A percentile compares a stretch with the other conserved stretches of the same genome.
phyloP scores from a whole-genome alignment of 1,140 invertebrate genomes.

The Aleiodes sp. region DNA sequence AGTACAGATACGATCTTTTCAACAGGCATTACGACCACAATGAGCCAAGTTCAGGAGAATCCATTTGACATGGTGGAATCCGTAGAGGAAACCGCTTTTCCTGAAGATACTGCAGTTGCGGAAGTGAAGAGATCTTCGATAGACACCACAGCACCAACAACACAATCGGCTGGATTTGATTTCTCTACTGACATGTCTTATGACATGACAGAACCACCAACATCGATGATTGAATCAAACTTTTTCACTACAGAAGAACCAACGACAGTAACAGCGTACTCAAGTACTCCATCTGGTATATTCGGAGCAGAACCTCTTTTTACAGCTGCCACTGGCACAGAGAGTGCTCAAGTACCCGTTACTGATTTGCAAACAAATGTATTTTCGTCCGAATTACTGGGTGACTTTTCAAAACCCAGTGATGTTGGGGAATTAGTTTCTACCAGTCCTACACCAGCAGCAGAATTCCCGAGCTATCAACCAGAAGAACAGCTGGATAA shows the following conservation, averaged over 20 bases:
- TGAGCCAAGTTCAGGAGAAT: constrained; percentile 48
- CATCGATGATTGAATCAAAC: constrained; percentile 38
- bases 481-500: constrained; percentile 47
- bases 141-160: constrained; percentile 18
- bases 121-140: constrained; percentile 47
- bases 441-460: constrained; percentile 46
- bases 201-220: neutral
- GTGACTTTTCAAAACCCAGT: constrained; percentile 46
- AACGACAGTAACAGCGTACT: constrained; percentile 28
- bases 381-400: constrained; percentile 50
- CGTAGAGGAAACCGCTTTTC: constrained; percentile 34
- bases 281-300: constrained; percentile 15
- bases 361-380: constrained; percentile 31
- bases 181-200: neutral
- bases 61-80: constrained; percentile 43
- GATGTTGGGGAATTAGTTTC: constrained; percentile 31
- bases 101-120: constrained; percentile 35
- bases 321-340: neutral
- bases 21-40: constrained; percentile 16
- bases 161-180: constrained; percentile 44
- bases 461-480: constrained; percentile 52
- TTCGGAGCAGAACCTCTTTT: constrained; percentile 23
- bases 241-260: constrained; percentile 39
- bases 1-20: constrained; percentile 26
- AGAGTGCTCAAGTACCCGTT: constrained; percentile 11